Evolutionary conservation across 2,888 invertebrate genomes (phyloP).

Genomic region (Papilio gigon): DNA sequence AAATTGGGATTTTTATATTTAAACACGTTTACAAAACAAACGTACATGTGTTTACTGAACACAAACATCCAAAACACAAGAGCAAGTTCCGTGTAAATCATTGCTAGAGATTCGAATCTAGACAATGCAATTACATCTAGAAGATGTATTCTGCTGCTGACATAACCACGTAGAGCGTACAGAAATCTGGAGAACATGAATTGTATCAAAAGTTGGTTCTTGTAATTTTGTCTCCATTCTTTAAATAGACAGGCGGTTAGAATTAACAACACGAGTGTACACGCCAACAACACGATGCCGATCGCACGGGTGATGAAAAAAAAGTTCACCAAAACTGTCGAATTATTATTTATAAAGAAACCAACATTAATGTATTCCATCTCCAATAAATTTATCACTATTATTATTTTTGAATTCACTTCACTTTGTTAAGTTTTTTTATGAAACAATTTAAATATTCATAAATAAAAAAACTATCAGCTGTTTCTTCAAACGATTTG

Average conservation of each 20-base stretch:
- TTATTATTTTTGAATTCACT: too few relatives aligned
- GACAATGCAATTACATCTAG: conserved; percentile 26
- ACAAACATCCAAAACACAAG: conserved; percentile 70
- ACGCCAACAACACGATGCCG: conserved; percentile 59
- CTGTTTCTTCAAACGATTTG: not conserved
- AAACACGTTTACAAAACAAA: conserved; percentile 66
- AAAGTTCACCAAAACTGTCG: conserved; percentile 47
- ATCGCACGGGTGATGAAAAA: conserved; percentile 57
- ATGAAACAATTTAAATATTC: not conserved
- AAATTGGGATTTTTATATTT: conserved; percentile 49
- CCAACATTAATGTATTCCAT: not conserved
- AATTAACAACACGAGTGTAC: conserved; percentile 60
- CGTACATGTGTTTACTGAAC: conserved; percentile 69
- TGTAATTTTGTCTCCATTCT: conserved; percentile 69
- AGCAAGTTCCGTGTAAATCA: conserved; percentile 63
- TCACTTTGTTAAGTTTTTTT: conserved; percentile 3
- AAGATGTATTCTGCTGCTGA: conserved; percentile 38
- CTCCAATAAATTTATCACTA: conserved; percentile 8
- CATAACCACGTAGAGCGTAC: conserved; percentile 54
- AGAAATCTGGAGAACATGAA: conserved; percentile 68
- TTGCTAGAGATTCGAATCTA: conserved; percentile 50
- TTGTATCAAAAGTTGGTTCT: conserved; percentile 71
- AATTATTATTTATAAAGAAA: conserved; percentile 45
- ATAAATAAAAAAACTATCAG: not conserved
- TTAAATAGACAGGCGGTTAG: conserved; percentile 62